A percentile compares a stretch with the other conserved stretches of the same genome.
phyloP scores from a whole-genome alignment of 2,113 vertebrate species.

The Ceyx cyanopectus region DNA sequence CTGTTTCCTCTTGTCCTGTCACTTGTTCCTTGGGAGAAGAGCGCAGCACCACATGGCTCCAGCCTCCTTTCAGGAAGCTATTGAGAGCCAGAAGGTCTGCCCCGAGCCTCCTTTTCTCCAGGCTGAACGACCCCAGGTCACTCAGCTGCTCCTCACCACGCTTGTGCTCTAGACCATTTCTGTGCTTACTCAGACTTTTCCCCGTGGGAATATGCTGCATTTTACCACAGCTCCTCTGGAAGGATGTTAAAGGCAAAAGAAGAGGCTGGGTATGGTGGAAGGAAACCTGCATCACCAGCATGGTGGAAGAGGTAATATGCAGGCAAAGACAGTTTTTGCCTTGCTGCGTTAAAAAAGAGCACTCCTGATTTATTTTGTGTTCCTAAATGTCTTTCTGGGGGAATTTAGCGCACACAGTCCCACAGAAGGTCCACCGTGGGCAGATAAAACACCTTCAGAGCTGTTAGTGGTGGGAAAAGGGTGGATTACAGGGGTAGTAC shows the following conservation, averaged over 20 bases:
- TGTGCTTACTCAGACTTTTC: not conserved
- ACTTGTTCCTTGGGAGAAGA: too few relatives aligned
- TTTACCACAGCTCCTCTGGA: not conserved
- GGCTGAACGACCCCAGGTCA: too few relatives aligned
- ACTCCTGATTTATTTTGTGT: not conserved
- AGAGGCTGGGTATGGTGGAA: rapidly evolving
- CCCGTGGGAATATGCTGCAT: rapidly evolving
- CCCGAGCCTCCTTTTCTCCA: too few relatives aligned
- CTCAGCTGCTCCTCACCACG: too few relatives aligned
- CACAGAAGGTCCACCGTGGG: not conserved
- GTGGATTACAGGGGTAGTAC: not conserved
- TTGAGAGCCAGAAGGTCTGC: too few relatives aligned
- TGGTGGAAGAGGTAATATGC: not conserved
- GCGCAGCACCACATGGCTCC: too few relatives aligned
- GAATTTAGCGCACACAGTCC: rapidly evolving
- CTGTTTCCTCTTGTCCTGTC: too few relatives aligned
- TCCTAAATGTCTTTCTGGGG: not conserved
- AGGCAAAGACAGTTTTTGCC: not conserved
- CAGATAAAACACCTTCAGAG: not conserved
- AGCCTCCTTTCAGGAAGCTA: too few relatives aligned
- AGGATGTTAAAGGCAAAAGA: not conserved
- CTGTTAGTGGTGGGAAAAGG: not conserved
- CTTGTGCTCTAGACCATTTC: not conserved
- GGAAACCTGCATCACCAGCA: not conserved
- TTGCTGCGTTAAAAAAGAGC: not conserved